A percentile compares a stretch with the other conserved stretches of the same genome.
These are phyloP conservation scores for Lepidotrigona ventralis DNA, from an alignment of 1,140 invertebrate species.

Conservation along the genomic window DNA sequence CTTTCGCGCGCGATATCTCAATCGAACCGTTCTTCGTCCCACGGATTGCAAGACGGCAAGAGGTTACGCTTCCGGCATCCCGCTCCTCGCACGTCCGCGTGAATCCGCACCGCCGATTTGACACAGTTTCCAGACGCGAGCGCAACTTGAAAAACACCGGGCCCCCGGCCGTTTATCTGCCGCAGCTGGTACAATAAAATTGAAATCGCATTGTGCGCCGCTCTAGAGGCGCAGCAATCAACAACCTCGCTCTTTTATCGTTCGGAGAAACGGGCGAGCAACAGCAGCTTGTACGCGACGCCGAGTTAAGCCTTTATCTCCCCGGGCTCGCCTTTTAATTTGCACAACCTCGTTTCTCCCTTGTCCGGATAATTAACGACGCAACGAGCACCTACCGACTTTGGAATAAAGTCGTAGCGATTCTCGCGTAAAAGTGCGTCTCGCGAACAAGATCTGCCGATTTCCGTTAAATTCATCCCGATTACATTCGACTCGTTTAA, in stretches of 20 bases:
- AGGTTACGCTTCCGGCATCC: slow-evolving; percentile 18
- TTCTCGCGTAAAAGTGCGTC: slow-evolving; percentile 7
- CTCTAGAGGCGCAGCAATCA: slow-evolving; percentile 69
- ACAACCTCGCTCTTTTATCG: slow-evolving; percentile 72
- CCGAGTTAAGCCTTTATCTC: slow-evolving; percentile 31
- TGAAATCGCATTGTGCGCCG: slow-evolving; percentile 73
- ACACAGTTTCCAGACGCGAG: slow-evolving; percentile 72
- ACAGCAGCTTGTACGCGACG: background rate
- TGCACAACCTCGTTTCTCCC: slow-evolving; percentile 43
- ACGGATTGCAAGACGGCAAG: background rate
- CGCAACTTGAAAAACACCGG: slow-evolving; percentile 72
- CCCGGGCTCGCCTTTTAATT: slow-evolving; percentile 49
- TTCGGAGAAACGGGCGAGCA: slow-evolving; percentile 63
- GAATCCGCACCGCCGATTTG: slow-evolving; percentile 69
- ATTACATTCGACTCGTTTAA: no score
- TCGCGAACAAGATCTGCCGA: background rate
- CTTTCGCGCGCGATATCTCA: slow-evolving; percentile 35
- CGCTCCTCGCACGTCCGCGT: slow-evolving; percentile 28
- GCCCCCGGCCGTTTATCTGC: slow-evolving; percentile 64
- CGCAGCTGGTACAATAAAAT: slow-evolving; percentile 77
- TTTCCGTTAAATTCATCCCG: no score
- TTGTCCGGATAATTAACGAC: slow-evolving; percentile 49
- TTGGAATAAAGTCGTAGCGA: slow-evolving; percentile 24
- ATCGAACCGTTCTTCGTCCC: slow-evolving; percentile 8
- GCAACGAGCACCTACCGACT: background rate